phyloP scores from a whole-genome alignment of 2,113 vertebrate species.

The Smithornis capensis region DNA sequence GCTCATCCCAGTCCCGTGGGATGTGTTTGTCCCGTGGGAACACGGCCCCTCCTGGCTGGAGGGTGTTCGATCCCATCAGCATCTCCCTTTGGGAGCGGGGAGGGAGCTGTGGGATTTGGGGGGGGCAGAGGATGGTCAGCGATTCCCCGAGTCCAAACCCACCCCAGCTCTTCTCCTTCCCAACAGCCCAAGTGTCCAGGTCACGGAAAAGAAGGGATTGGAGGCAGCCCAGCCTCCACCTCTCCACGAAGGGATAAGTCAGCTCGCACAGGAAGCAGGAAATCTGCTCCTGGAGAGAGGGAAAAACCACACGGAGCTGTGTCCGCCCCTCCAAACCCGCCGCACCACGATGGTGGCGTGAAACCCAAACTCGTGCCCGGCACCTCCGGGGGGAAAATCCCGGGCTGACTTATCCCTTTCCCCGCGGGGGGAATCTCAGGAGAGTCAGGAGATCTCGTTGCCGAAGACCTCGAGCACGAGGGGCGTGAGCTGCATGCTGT shows the following conservation, averaged over 20 bases:
- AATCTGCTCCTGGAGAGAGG: background rate
- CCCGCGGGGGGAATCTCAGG: too few relatives aligned
- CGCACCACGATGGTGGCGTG: background rate
- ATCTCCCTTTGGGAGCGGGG: background rate
- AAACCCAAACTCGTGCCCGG: background rate
- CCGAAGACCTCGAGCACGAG: slow-evolving; percentile 95
- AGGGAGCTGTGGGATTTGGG: background rate
- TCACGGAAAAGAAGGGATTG: background rate
- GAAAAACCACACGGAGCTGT: rapidly evolving
- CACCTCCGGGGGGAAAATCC: background rate
- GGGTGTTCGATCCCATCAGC: background rate
- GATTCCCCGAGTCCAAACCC: rapidly evolving
- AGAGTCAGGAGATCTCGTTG: slow-evolving; percentile 87
- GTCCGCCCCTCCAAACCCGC: background rate
- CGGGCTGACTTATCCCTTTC: background rate
- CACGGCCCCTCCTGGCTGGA: background rate
- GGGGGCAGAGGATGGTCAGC: background rate
- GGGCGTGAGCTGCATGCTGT: slow-evolving; percentile 95
- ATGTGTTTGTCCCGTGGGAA: rapidly evolving
- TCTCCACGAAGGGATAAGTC: background rate
- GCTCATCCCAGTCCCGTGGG: background rate
- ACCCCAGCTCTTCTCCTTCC: background rate
- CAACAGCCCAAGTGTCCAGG: rapidly evolving
- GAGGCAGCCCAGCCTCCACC: background rate
- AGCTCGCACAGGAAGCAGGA: background rate